Evolutionary conservation across 1,140 invertebrate genomes (phyloP), one percentile per base, ranked within the genome.

Genomic region (Drosophila tropicalis): DNA sequence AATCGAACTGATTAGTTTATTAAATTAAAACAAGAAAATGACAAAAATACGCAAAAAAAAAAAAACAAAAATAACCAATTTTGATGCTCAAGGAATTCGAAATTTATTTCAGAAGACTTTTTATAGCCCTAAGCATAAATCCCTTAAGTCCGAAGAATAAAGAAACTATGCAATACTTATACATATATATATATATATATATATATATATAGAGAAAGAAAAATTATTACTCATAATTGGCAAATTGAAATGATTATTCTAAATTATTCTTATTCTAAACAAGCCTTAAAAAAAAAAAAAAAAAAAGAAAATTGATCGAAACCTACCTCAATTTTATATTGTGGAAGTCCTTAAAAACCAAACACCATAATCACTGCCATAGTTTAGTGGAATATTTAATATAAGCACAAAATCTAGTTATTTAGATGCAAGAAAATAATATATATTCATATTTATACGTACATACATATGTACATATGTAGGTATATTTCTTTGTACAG

Each of bases 1-100:
- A 68, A 79, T 87, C 69, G 79, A 82, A 86, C 82, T 86, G 82
- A 87, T 86, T 86, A 86, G 83, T 57, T 72, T 56, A 22, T 17
- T 51, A 58, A 57, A 36, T 36, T 3, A 7, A 57, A 15, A 15
- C 12, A 56, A 72, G 68, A 72, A 39, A 65, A 29, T 29, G 5
- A 29, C 25, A 29, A 29, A 57, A 36, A 36, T 34, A 29, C 13
- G 34, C 36, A 19, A 34, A 57, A 34, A 4, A 57, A 17, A 36
- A 36, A 57, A 40, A 62, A 62, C 36, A n/a, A n/a, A n/a, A 12
- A 36, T 34, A 34, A 47, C 17, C 44, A 47, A 22, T 22, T 51
- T 58, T 76, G 56, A 82, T 70, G 82, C 83, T 86, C 75, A 86
- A 85, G 75, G 71, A 65, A 81, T 69, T 70, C 62, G 15, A 82